Evolutionary conservation across 2,797 vertebrate species (phyloP), one percentile per base, ranked within the genome.

Genomic region (Megalops cyprinoides): DNA sequence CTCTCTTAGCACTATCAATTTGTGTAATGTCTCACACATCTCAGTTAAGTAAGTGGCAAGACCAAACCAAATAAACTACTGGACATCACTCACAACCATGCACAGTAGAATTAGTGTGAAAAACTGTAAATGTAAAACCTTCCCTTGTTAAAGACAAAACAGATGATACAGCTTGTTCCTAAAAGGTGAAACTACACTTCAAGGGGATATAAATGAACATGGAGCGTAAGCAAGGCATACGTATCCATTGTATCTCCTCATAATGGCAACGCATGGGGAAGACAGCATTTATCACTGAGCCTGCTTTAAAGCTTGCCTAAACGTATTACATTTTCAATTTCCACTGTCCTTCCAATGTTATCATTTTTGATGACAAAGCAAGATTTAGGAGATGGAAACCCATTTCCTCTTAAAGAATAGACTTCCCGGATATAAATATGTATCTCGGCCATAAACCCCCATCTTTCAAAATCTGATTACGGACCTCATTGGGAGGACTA

Each of bases 321-420:
- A 74, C 60, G 53, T 60, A 74, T 80, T 74, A 58, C 51, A 58
- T 80, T 74, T 80, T 80, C 79, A 56, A 80, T 74, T 80, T 80
- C 69, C 51, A 80, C 39, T 74, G 79, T 73, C 37, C 31, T 80
- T 58, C 53, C 69, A 58, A 74, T 80, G 79, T 46, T 34, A 80
- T 74, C 39, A 73, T 78, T 82, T 82, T 48, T 78, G 53, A 78
- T 78, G 51, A 78, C 25, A 34, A 67, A 78, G 81, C 51, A 73
- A 49, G 65, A 82, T 80, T 74, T 74, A 74, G 53, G 51, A 58
- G 67, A 80, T 58, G 49, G 51, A 74, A 74, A 73, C 37, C 39
- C 51, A 80, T 80, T 58, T 80, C 78, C 48, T 79, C 31, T 34
- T 0, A 37, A 51, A 74, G 79, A 74, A 60, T 55, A 28, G n/a